Conservation (phyloP, 1,140 invertebrate genomes). For the Drosophila athabasca region DNA sequence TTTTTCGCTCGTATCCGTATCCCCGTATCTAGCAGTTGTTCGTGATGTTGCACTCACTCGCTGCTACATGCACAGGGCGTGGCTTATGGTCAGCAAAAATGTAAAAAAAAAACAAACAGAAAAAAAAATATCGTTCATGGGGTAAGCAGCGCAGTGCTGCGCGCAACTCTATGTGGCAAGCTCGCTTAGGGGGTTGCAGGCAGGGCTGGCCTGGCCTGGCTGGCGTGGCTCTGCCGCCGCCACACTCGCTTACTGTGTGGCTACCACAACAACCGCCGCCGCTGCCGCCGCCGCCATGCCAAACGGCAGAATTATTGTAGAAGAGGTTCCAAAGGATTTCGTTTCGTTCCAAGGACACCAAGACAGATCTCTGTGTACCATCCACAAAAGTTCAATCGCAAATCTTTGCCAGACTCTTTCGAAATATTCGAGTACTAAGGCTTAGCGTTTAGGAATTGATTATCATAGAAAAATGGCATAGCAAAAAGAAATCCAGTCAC, state of each 20-base stretch:
- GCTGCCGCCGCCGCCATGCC: too few relatives aligned
- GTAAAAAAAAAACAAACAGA: slow-evolving; percentile 16
- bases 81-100: slow-evolving; percentile 74
- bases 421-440: too few relatives aligned
- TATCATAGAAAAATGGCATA: too few relatives aligned
- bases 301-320: too few relatives aligned
- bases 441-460: too few relatives aligned
- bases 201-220: too few relatives aligned
- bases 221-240: too few relatives aligned
- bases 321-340: not conserved
- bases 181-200: slow-evolving; percentile 49
- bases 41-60: slow-evolving; percentile 72
- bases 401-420: too few relatives aligned
- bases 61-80: slow-evolving; percentile 77
- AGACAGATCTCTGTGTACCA: not conserved
- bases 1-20: slow-evolving; percentile 37
- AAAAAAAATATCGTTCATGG: slow-evolving; percentile 40
- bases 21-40: slow-evolving; percentile 71
- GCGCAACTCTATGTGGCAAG: slow-evolving; percentile 12
- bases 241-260: not conserved
- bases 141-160: slow-evolving; percentile 47
- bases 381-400: too few relatives aligned
- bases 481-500: too few relatives aligned
- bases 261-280: not conserved
- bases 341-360: not conserved